Base-by-base conservation (phyloP, 2,888 invertebrate species). In the Caenorhabditis uteleia region DNA sequence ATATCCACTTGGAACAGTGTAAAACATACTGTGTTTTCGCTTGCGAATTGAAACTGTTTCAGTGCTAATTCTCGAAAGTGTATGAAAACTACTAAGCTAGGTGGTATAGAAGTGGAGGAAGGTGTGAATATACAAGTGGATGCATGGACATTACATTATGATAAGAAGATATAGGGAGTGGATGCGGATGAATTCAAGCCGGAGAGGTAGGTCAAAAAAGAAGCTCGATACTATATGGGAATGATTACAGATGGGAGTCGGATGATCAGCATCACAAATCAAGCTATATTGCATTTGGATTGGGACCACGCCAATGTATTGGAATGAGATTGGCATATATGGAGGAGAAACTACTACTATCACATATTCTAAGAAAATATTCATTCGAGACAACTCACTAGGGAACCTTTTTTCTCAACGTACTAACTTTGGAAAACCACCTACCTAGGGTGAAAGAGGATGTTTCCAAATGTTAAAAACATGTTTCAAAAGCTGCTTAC, bases 251-350 rank as follows among this genome's bases (percentile, higher is more conserved):
- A 45, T 55, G 61, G 48, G 48, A 66, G 27, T 45, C 50, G 33
- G 56, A 33, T 2, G 36, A 46, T 7, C 27, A 26, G 1, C 58
- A 62, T 25, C 14, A 21, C 0, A 31, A 38, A 8, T 50, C n/a
- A n/a, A 60, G 58, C 2, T 70, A 59, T 56, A 31, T 71, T 21
- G 57, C 74, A 8, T 74, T 74, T 38, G 74, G 74, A 14, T 55
- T 61, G 5, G 74, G 74, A n/a, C 74, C 74, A 0, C 56, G 74
- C 12, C 58, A 55, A 4, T 80, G 80, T 42, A 70, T 79, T 38
- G 79, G 79, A 60, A 70, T 75, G 70, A 58, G 77, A 14, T 45
- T 79, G 44, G 79, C 78, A 2, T 69, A 71, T 29, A 53, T 81
- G 60, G 80, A 81, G 48, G 70, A 75, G 45, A 80, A 80, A 53